Evolutionary conservation across 2,888 invertebrate species (phyloP).

Genomic region (Harmothoe impar): DNA sequence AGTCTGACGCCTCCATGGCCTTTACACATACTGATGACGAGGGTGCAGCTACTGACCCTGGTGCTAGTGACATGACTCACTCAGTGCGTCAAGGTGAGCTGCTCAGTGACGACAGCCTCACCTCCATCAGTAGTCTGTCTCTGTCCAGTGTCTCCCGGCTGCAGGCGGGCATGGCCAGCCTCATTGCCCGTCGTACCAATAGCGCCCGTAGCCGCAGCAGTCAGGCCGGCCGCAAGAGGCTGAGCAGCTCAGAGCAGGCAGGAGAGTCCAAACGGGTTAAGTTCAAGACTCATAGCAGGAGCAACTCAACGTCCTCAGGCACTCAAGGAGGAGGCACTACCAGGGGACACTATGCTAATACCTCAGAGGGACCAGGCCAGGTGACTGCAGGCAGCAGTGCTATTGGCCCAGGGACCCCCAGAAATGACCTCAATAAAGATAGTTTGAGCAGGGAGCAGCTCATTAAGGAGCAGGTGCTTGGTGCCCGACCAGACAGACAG

Average conservation of each 20-base stretch:
- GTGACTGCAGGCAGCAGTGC: neutral
- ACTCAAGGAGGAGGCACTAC: neutral
- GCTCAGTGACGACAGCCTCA: conserved; percentile 54
- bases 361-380: neutral
- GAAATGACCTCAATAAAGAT: neutral
- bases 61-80: neutral
- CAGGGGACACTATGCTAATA: neutral
- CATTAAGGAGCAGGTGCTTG: neutral
- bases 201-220: neutral
- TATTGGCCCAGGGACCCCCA: neutral
- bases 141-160: neutral
- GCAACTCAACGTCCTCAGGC: neutral
- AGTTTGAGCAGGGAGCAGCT: neutral
- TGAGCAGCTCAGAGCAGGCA: neutral
- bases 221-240: conserved; percentile 26
- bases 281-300: neutral
- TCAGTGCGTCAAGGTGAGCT: neutral
- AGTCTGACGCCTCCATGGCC: conserved; percentile 41
- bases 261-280: neutral
- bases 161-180: neutral
- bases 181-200: neutral
- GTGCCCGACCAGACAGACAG: neutral
- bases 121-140: conserved; percentile 59
- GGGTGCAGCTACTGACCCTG: conserved; percentile 12
- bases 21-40: conserved; percentile 12